Base-by-base conservation (phyloP, 2,888 invertebrate species). In the Pyrrhia umbra region DNA sequence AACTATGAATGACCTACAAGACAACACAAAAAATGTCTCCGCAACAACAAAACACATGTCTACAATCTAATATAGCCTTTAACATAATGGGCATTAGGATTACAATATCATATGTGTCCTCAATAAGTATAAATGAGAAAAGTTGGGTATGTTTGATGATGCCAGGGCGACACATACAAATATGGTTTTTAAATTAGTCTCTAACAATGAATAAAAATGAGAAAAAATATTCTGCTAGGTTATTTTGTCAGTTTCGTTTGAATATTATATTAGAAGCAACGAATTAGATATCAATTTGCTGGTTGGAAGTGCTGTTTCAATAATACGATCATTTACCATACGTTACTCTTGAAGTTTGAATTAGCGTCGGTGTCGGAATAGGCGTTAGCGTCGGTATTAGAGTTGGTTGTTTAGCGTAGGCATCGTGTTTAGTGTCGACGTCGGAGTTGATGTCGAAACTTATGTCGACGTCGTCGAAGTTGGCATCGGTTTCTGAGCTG, bases 121-220 rank as follows among this genome's bases (percentile, higher is more conserved):
- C 52, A 58, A 61, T 62, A 65, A 80, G 39, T 25, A 63, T 66
- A 79, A 81, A 84, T 74, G 81, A 84, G 79, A 82, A 82, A 84
- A 82, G 79, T 84, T 83, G 55, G 5, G 45, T 49, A 58, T 74
- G 69, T 70, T 78, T 79, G 68, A 81, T 74, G 75, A 70, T 74
- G 73, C 68, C 59, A 50, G 71, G 59, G 63, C 49, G 50, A 69
- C 49, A 80, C 40, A 74, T 49, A 59, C 54, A 57, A 39, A 68
- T 74, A 51, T 51, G 37, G 64, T 75, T 68, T 80, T 80, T 74
- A 64, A 69, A 69, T 80, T 75, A 63, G 56, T 74, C 52, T 13
- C 54, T 15, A 67, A 55, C 63, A 54, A 69, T 60, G 56, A 62
- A 68, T 68, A 63, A 52, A 46, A 59, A 60, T n/a, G 54, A 16